Evolutionary conservation across 2,113 vertebrate species (phyloP).

Genomic region (Chrysemys picta): DNA sequence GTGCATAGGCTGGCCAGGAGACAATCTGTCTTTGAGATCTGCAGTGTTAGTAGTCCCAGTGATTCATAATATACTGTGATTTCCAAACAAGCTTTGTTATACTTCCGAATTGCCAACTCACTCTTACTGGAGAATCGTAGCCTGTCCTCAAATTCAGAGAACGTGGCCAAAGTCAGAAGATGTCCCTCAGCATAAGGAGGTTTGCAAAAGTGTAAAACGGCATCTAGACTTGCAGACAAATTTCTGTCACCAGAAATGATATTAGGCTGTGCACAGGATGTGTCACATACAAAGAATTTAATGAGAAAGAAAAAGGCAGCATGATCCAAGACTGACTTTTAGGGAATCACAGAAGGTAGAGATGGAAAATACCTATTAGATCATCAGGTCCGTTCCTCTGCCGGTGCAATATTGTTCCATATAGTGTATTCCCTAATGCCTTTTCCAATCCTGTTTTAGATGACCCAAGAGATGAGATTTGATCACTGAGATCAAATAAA

Average conservation of each 20-base stretch:
- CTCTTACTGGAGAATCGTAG: background rate
- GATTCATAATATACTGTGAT: constrained; percentile 5
- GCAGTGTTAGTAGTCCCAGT: background rate
- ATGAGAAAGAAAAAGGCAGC: constrained; percentile 35
- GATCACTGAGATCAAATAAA: constrained; percentile 65
- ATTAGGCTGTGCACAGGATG: constrained; percentile 3
- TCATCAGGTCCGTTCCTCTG: constrained; percentile 16
- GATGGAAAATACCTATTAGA: constrained; percentile 68
- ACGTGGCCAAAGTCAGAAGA: background rate
- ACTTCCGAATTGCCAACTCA: constrained; percentile 30
- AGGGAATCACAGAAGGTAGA: background rate
- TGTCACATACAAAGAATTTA: constrained; percentile 63
- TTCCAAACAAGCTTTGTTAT: constrained; percentile 35
- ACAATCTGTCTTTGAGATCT: background rate
- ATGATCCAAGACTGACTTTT: constrained; percentile 38
- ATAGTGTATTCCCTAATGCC: constrained; percentile 8
- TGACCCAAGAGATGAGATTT: constrained; percentile 58
- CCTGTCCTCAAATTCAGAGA: constrained; percentile 6
- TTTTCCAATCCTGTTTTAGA: constrained; percentile 72
- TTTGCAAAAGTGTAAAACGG: constrained; percentile 21
- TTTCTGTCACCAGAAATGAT: constrained; percentile 18
- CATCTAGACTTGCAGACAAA: background rate
- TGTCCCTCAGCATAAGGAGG: background rate
- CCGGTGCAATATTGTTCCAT: background rate
- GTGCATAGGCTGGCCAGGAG: background rate